Evolutionary conservation across 1,140 invertebrate genomes (phyloP).

Genomic region (Eriocheir sinensis): DNA sequence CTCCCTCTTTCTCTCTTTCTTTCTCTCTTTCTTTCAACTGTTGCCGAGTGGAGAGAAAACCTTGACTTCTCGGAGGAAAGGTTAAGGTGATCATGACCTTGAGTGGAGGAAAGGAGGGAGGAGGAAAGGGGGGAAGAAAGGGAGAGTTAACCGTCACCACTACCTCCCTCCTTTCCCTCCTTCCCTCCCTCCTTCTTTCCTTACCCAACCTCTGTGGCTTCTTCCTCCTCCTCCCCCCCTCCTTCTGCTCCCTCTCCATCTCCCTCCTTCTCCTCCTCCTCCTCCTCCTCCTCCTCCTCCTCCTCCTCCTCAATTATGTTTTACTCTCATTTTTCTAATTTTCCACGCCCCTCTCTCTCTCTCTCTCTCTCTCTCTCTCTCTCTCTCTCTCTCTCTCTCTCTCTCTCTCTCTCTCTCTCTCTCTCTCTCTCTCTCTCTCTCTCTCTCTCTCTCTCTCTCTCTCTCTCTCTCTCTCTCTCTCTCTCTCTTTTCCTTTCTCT

Average conservation of each 20-base stretch:
- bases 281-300: background rate
- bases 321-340: background rate
- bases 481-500: background rate
- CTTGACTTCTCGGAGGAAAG: background rate
- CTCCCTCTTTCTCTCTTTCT: background rate
- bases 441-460: background rate
- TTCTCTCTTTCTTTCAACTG: background rate
- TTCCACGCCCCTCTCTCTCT: background rate
- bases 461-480: background rate
- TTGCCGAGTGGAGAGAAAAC: background rate
- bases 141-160: conserved; percentile 4
- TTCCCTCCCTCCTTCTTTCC: background rate
- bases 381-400: background rate
- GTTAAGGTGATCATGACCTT: too few relatives aligned
- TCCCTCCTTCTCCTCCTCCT: background rate
- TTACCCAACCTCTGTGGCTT: background rate
- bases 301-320: background rate
- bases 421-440: background rate
- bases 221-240: background rate
- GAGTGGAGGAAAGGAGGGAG: background rate
- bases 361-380: background rate
- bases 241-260: too few relatives aligned
- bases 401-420: background rate
- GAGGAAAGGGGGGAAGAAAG: background rate
- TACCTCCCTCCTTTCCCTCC: background rate